phyloP scores from a whole-genome alignment of 2,888 invertebrate species.

The Glyphotaelius pellucidus region DNA sequence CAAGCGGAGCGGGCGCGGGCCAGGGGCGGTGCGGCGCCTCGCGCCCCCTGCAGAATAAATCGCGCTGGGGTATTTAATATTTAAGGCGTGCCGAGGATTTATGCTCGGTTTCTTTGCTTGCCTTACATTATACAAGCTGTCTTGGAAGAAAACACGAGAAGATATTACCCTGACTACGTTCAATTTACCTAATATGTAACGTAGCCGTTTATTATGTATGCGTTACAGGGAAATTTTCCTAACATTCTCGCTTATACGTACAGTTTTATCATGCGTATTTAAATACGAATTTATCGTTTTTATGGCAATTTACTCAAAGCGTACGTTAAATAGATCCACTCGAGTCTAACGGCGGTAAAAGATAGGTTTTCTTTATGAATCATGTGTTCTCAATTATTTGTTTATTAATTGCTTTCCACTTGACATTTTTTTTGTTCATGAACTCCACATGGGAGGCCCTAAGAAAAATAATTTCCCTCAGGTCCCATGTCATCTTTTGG shows the following conservation, averaged over 20 bases:
- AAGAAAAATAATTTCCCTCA: no score
- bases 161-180: constrained; percentile 29
- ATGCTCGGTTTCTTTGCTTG: constrained; percentile 57
- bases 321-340: background rate
- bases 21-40: constrained; percentile 48
- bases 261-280: constrained; percentile 2
- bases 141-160: constrained; percentile 38
- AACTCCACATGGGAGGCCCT: no score
- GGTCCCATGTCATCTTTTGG: no score
- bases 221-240: background rate
- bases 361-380: background rate
- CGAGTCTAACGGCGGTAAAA: background rate
- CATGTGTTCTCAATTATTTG: background rate
- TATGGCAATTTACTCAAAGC: background rate
- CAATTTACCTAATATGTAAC: constrained; percentile 42
- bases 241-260: background rate
- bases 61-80: constrained; percentile 64
- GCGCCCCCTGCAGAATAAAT: constrained; percentile 56
- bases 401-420: no score
- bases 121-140: constrained; percentile 45
- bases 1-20: constrained; percentile 37
- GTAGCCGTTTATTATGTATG: background rate
- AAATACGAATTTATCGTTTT: background rate
- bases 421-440: no score
- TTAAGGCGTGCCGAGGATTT: constrained; percentile 62